Percentiles rank a stretch among this genome's conserved stretches.
Evolutionary conservation across 2,888 invertebrate genomes (phyloP).

Genomic region (Perdita meconis): DNA sequence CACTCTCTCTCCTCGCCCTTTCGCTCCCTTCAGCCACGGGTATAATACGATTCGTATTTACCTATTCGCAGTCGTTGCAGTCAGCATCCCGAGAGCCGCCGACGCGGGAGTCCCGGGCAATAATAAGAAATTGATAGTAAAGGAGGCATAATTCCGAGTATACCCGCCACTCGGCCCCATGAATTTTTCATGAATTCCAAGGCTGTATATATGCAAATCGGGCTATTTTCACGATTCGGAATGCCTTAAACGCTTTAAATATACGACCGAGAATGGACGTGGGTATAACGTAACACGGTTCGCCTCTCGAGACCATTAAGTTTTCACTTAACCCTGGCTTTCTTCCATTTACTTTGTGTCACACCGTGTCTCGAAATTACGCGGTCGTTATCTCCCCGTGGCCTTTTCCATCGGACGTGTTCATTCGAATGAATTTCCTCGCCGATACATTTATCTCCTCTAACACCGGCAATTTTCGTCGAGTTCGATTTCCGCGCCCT

Average conservation of each 20-base stretch:
- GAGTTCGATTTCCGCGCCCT: no score
- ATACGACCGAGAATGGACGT: constrained; percentile 77
- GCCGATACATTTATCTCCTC: not conserved
- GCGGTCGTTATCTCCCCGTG: constrained; percentile 2
- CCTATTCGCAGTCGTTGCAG: constrained; percentile 60
- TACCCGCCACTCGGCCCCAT: constrained; percentile 77
- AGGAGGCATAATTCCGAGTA: constrained; percentile 77
- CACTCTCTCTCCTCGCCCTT: no score
- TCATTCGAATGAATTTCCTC: not conserved
- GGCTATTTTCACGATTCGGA: constrained; percentile 80
- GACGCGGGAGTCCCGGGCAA: constrained; percentile 49
- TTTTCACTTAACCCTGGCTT: constrained; percentile 74
- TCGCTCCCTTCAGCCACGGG: not conserved
- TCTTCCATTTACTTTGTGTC: constrained; percentile 50
- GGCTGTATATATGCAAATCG: constrained; percentile 82
- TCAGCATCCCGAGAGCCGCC: constrained; percentile 57
- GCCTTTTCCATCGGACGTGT: not conserved
- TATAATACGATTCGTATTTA: constrained; percentile 65
- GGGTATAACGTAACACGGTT: constrained; percentile 77
- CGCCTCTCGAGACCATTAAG: constrained; percentile 78
- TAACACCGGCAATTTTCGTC: not conserved
- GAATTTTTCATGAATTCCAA: constrained; percentile 82
- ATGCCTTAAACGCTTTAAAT: constrained; percentile 81
- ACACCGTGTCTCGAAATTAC: constrained; percentile 24
- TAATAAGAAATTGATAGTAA: constrained; percentile 81